Conservation (phyloP, 2,113 vertebrate genomes). For the Pelecanus crispus region DNA sequence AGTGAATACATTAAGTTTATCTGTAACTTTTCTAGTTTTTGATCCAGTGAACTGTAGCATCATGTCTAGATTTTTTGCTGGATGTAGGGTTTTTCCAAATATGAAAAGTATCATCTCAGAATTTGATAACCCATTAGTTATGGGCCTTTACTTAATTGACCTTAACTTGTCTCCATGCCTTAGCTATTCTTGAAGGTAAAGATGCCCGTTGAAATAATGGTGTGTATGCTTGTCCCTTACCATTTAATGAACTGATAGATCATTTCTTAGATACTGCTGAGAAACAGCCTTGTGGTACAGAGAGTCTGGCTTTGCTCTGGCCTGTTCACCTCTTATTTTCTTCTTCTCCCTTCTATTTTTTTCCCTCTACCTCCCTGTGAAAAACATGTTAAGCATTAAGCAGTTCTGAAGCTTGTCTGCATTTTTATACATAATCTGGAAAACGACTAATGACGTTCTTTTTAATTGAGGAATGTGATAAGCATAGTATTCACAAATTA, state of each 20-base stretch:
- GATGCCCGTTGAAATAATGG: background rate
- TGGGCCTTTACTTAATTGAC: background rate
- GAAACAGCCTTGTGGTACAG: background rate
- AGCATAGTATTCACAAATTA: background rate
- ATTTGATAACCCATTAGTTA: background rate
- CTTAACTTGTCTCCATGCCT: background rate
- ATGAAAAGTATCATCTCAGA: background rate
- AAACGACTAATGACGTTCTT: background rate
- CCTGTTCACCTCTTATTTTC: background rate
- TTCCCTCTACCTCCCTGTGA: background rate
- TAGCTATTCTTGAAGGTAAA: background rate
- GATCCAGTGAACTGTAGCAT: background rate
- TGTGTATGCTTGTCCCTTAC: background rate
- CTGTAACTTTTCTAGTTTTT: background rate
- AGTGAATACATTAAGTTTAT: background rate
- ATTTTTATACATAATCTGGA: background rate
- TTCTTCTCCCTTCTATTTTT: background rate
- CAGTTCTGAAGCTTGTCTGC: background rate
- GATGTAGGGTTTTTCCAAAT: background rate
- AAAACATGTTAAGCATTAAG: background rate
- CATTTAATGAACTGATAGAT: background rate
- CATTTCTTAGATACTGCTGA: background rate
- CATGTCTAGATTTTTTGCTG: background rate
- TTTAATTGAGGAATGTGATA: background rate
- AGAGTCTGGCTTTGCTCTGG: background rate